These are phyloP conservation scores for Pyxicephalus adspersus DNA, from an alignment of 2,113 vertebrate genomes.

Conservation along the genomic window DNA sequence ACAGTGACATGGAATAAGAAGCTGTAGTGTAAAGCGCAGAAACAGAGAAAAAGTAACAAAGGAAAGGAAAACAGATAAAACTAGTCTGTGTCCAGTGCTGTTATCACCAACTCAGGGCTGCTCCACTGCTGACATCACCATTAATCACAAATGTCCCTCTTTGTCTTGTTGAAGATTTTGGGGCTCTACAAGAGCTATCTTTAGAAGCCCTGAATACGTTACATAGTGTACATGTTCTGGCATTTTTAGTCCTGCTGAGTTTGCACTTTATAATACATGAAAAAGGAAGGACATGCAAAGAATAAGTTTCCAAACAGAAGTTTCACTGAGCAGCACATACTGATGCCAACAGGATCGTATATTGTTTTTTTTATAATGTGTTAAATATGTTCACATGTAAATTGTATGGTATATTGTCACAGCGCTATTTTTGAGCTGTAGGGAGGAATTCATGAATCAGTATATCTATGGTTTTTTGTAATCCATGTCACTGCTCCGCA, in stretches of 20 bases:
- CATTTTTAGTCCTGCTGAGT: constrained; percentile 27
- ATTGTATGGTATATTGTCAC: too few relatives aligned
- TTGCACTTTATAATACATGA: constrained; percentile 16
- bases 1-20: background rate
- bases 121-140: constrained; percentile 37
- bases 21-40: background rate
- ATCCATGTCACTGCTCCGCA: background rate
- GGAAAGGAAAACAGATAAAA: constrained; percentile 12
- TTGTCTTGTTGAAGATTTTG: constrained; percentile 38
- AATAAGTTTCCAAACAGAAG: background rate
- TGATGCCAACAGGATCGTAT: background rate
- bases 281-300: constrained; percentile 14
- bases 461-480: background rate
- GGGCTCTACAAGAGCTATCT: constrained; percentile 36
- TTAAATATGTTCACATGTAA: too few relatives aligned
- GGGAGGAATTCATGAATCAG: too few relatives aligned
- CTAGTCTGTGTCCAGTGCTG: constrained; percentile 13
- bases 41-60: constrained; percentile 9
- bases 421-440: too few relatives aligned
- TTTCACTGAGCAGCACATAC: constrained; percentile 10
- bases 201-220: constrained; percentile 8
- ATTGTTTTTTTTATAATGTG: too few relatives aligned
- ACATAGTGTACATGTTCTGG: constrained; percentile 31
- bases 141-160: constrained; percentile 46
- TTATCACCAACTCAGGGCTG: constrained; percentile 27